phyloP scores from a whole-genome alignment of 2,113 vertebrate genomes.

The Chaetorhynchus papuensis region DNA sequence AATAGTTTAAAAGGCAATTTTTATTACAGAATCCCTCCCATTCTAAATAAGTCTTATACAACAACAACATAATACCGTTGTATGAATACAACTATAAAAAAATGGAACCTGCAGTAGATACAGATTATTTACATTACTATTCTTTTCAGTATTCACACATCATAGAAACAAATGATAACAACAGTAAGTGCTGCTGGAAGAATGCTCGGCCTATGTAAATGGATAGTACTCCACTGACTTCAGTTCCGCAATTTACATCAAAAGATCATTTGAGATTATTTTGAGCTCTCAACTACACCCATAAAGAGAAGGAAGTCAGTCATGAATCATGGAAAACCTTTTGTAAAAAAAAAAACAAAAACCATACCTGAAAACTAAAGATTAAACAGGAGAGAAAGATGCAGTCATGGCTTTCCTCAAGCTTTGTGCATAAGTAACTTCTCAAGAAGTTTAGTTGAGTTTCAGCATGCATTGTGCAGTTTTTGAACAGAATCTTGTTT shows the following conservation, averaged over 20 bases:
- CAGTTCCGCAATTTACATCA: not conserved
- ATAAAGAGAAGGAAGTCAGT: not conserved
- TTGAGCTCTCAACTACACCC: not conserved
- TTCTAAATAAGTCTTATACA: not conserved
- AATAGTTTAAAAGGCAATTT: not conserved
- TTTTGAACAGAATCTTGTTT: not conserved
- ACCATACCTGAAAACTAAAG: not conserved
- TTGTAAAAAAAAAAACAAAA: not conserved
- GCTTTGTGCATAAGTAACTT: not conserved
- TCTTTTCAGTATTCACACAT: not conserved
- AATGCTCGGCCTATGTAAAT: not conserved
- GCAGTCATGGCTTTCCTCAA: not conserved
- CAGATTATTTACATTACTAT: not conserved
- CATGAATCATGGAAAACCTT: not conserved
- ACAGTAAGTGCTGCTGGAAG: not conserved
- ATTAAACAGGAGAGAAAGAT: not conserved
- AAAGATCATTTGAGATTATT: not conserved
- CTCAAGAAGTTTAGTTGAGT: not conserved
- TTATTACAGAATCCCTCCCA: not conserved
- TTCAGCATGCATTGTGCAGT: not conserved
- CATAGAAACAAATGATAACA: not conserved
- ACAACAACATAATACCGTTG: not conserved
- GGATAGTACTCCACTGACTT: not conserved
- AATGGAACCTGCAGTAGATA: not conserved
- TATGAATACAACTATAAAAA: not conserved